phyloP scores from a whole-genome alignment of 2,797 vertebrate species.

The Mus caroli region DNA sequence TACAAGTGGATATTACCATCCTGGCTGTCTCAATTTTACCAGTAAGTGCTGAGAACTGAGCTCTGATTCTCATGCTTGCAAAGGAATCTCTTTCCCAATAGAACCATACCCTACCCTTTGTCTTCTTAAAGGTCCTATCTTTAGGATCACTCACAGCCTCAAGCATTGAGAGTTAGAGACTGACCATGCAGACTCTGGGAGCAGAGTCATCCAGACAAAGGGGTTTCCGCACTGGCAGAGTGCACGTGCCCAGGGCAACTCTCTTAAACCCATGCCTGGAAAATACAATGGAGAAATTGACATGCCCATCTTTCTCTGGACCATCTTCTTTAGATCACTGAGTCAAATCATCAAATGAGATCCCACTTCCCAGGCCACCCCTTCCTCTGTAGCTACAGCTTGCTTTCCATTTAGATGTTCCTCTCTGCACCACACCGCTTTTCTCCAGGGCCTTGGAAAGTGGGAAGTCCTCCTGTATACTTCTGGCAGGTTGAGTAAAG shows the following conservation, averaged over 20 bases:
- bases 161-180: no score
- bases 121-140: not conserved
- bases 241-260: not conserved
- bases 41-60: not conserved
- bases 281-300: not conserved
- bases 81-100: not conserved
- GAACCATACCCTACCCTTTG: not conserved
- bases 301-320: not conserved
- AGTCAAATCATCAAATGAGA: not conserved
- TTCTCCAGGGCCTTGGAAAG: not conserved
- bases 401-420: not conserved
- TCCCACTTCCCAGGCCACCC: not conserved
- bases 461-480: accelerated
- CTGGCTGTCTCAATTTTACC: no score
- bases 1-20: not conserved
- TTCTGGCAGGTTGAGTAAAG: not conserved
- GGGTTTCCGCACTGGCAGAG: accelerated
- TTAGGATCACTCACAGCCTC: not conserved
- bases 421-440: not conserved
- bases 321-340: not conserved
- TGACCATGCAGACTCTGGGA: no score
- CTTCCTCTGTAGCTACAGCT: not conserved
- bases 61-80: not conserved
- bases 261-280: not conserved
- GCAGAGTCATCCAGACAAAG: not conserved